Evolutionary conservation across 2,113 vertebrate genomes (phyloP), one percentile per base, ranked within the genome.

Genomic region (Amblyornis subalaris): DNA sequence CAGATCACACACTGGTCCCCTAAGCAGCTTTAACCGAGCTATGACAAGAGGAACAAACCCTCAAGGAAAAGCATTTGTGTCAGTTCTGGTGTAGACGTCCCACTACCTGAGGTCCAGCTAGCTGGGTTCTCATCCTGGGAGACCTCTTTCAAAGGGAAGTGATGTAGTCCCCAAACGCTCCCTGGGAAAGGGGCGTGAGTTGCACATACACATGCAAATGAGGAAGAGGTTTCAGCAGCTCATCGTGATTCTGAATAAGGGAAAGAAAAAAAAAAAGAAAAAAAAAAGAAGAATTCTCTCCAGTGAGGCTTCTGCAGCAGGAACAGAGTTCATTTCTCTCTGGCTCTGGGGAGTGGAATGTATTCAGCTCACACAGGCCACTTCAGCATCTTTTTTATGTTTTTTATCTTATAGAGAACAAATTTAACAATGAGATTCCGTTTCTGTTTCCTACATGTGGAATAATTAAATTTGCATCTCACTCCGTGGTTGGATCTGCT

Each of bases 381-480:
- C 96, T 97, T 97, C 96, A 97, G 93, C 91, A 96, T 97, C 95
- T 97, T 90, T 91, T 66, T 97, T 57, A 97, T 98, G 86, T 97
- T 97, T 97, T 97, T 95, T 97, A 98, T 97, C 97, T 98, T n/a
- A n/a, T n/a, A 93, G 93, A 98, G 97, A 98, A 97, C 97, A 98
- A 98, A 98, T 98, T 97, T 97, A 98, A 98, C 97, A 98, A 98
- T 97, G 96, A 98, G 96, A 98, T 97, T 97, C 97, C 14, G 57
- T 96, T 98, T 97, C 97, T 97, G 96, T 97, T 98, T 97, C 94
- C 91, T 97, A 97, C 97, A 97, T 96, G 97, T 98, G 96, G 97
- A 98, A 98, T 98, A 98, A 98, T 98, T 98, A 97, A 97, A 98
- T 98, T 98, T 98, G 96, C 96, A 97, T 98, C 96, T 96, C 87